Percentiles rank a stretch among this genome's conserved stretches.
Conservation (phyloP, 2,797 vertebrate genomes). For the Chelmon rostratus region DNA sequence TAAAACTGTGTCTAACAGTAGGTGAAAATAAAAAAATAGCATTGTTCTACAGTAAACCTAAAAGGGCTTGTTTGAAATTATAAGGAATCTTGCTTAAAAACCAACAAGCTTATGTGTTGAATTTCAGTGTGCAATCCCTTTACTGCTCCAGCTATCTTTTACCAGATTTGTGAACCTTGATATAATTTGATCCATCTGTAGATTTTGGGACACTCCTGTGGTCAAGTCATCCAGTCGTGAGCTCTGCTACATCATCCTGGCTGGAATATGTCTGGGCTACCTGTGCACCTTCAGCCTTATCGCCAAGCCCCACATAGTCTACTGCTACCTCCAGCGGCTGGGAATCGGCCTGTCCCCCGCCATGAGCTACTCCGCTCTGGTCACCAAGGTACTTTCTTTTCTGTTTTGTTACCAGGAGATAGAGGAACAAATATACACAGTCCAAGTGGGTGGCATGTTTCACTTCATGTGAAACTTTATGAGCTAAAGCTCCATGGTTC, state of each 20-base stretch:
- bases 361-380: conserved; percentile 99
- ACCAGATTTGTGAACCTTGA: too few relatives aligned
- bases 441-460: not conserved
- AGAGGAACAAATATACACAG: not conserved
- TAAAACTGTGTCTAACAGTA: not conserved
- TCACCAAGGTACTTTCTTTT: conserved; percentile 89
- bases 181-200: conserved; percentile 27
- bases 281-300: conserved; percentile 98
- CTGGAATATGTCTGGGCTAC: conserved; percentile 96
- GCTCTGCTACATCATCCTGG: conserved; percentile 98
- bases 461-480: conserved; percentile 16
- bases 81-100: too few relatives aligned
- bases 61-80: too few relatives aligned
- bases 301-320: conserved; percentile 93
- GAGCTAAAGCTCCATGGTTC: not conserved
- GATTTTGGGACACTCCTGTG: conserved; percentile 97
- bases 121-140: too few relatives aligned
- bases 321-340: conserved; percentile 97
- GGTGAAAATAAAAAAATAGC: not conserved
- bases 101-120: too few relatives aligned
- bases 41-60: too few relatives aligned
- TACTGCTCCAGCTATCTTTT: too few relatives aligned
- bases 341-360: conserved; percentile 97
- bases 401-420: not conserved
- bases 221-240: conserved; percentile 99